phyloP scores from a whole-genome alignment of 2,797 vertebrate genomes.

The Sebastes steindachneri region DNA sequence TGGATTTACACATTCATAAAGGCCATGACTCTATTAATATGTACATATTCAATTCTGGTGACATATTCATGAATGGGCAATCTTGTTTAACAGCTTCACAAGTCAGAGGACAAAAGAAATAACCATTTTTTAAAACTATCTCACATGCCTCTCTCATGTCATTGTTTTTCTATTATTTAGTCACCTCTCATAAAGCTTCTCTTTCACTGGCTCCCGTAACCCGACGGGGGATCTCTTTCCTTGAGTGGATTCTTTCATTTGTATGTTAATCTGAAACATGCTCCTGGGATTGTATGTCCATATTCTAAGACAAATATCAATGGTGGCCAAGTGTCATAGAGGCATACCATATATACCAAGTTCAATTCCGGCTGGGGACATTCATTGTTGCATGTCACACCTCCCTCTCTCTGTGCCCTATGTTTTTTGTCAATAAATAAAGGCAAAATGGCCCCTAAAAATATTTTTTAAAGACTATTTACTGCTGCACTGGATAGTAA shows the following conservation, averaged over 20 bases:
- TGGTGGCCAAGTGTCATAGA: background rate
- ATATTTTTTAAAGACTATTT: rapidly evolving
- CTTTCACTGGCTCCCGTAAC: background rate
- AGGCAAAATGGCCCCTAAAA: background rate
- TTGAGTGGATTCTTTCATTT: background rate
- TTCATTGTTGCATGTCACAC: background rate
- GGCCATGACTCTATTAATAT: background rate
- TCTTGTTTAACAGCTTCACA: background rate
- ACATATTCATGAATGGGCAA: conserved; percentile 11
- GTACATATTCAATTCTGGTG: background rate
- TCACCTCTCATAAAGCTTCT: background rate
- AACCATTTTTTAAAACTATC: background rate
- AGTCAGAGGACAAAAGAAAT: conserved; percentile 16
- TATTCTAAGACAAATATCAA: background rate
- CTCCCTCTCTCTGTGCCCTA: background rate
- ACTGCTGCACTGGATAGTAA: background rate
- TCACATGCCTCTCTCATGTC: background rate
- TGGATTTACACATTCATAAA: conserved; percentile 7
- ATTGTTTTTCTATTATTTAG: background rate
- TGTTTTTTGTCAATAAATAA: background rate
- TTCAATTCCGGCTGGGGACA: background rate
- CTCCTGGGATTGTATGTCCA: background rate
- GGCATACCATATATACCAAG: background rate
- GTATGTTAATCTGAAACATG: background rate
- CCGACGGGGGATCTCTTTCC: background rate